Evolutionary conservation across 2,797 vertebrate species (phyloP).

Genomic region (Chelonia mydas): DNA sequence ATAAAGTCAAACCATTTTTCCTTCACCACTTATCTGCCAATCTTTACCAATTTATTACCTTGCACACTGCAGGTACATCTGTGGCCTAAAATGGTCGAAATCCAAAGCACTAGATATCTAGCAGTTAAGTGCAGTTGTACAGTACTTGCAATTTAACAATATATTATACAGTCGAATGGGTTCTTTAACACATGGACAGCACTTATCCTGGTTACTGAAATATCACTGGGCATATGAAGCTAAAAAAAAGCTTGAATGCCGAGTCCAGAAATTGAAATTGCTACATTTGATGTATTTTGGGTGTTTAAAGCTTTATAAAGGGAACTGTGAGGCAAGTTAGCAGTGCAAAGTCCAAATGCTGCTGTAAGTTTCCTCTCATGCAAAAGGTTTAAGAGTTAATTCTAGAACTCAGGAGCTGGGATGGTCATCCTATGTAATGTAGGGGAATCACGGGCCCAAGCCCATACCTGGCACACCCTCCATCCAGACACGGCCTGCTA

Average conservation of each 20-base stretch:
- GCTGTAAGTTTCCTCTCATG: not conserved
- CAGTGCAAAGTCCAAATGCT: not conserved
- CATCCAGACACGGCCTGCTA: not conserved
- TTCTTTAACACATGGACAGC: not conserved
- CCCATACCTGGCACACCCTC: not conserved
- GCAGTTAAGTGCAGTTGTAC: not conserved
- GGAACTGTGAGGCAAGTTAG: not conserved
- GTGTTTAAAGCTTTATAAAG: not conserved
- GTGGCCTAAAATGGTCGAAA: not conserved
- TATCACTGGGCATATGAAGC: not conserved
- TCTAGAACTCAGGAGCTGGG: not conserved
- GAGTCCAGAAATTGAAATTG: not conserved
- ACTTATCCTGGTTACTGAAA: not conserved
- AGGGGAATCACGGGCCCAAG: not conserved
- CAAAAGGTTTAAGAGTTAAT: not conserved
- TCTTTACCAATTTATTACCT: slow-evolving; percentile 4
- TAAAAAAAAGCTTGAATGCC: not conserved
- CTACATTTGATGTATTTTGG: not conserved
- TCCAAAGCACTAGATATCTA: not conserved
- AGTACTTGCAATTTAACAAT: not conserved
- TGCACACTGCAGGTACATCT: not conserved
- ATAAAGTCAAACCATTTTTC: not conserved
- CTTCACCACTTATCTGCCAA: not conserved
- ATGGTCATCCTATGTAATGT: not conserved
- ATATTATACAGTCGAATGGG: not conserved